Percentiles rank a stretch among this genome's conserved stretches.
phyloP scores from a whole-genome alignment of 1,140 invertebrate genomes.

The Caenorhabditis brenneri region DNA sequence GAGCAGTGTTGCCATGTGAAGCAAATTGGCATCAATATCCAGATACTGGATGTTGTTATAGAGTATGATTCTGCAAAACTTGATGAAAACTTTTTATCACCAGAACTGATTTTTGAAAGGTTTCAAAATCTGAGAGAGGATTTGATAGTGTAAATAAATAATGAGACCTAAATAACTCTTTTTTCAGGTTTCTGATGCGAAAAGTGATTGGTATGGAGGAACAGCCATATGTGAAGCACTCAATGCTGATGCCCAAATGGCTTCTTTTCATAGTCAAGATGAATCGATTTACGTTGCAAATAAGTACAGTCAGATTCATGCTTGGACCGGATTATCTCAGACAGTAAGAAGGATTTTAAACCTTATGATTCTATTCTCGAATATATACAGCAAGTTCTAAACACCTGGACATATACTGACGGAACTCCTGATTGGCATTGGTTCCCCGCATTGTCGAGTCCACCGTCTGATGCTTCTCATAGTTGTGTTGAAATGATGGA shows the following conservation, averaged over 20 bases:
- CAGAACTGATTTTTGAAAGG: too few relatives aligned
- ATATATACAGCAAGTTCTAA: neutral
- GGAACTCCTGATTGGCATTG: slow-evolving; percentile 29
- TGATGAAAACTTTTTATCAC: neutral
- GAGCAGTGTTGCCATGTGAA: neutral
- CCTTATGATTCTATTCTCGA: neutral
- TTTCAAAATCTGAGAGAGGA: too few relatives aligned
- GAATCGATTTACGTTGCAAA: neutral
- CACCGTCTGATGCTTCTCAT: neutral
- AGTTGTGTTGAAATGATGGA: slow-evolving; percentile 31
- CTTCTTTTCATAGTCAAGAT: neutral
- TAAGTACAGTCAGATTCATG: neutral
- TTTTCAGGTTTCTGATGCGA: neutral
- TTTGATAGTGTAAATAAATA: too few relatives aligned
- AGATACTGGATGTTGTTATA: neutral
- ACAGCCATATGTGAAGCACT: neutral
- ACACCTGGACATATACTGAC: slow-evolving; percentile 9
- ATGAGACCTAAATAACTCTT: neutral
- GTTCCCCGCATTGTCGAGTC: neutral
- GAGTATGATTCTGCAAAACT: neutral
- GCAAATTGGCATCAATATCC: neutral
- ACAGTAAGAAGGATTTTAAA: neutral
- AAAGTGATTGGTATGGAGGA: slow-evolving; percentile 5
- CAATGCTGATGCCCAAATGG: neutral
- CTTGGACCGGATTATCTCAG: slow-evolving; percentile 11